phyloP scores from a whole-genome alignment of 2,888 invertebrate species.

The Dysmachus trigonus region DNA sequence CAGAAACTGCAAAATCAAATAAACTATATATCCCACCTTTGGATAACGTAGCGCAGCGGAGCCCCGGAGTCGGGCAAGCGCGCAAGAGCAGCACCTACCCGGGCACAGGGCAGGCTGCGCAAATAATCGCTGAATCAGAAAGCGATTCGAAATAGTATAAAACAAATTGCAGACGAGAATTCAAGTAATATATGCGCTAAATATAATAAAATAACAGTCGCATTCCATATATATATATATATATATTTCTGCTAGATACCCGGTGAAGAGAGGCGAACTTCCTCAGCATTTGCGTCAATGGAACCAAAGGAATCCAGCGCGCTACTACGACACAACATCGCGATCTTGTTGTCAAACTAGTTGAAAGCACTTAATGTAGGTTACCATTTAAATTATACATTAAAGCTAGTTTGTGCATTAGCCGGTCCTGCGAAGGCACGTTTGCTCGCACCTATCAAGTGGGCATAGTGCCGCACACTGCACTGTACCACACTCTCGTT shows the following conservation, averaged over 20 bases:
- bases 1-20: not conserved
- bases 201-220: constrained; percentile 7
- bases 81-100: not conserved
- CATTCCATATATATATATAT: constrained; percentile 5
- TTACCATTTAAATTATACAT: constrained; percentile 37
- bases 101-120: not conserved
- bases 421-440: not conserved
- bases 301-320: not conserved
- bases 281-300: constrained; percentile 17
- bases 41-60: not conserved
- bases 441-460: not conserved
- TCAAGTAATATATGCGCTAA: not conserved
- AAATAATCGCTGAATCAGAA: not conserved
- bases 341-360: constrained; percentile 35
- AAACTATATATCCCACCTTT: not conserved
- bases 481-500: not conserved
- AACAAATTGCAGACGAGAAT: constrained; percentile 1
- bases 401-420: constrained; percentile 22
- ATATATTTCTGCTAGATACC: not conserved
- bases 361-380: constrained; percentile 41
- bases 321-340: not conserved
- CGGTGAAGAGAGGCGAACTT: not conserved
- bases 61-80: not conserved
- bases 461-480: not conserved
- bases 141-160: constrained; percentile 3